Percentiles rank a stretch among this genome's conserved stretches.
phyloP scores from a whole-genome alignment of 2,113 vertebrate genomes.

The Aspidoscelis tigris region DNA sequence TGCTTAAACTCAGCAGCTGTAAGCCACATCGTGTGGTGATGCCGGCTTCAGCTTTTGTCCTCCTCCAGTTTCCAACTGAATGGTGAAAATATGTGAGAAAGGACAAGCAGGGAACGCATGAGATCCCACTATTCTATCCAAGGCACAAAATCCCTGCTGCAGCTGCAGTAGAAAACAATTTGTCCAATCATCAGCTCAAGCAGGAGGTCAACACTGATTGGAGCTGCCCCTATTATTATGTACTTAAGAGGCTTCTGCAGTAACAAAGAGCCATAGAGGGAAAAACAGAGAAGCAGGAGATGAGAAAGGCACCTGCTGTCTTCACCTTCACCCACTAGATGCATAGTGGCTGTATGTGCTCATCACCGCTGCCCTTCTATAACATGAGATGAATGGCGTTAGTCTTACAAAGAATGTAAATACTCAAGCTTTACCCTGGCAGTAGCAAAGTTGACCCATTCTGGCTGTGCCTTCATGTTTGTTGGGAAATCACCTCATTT shows the following conservation, averaged over 20 bases:
- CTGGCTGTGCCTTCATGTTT: too few relatives aligned
- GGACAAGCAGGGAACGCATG: neutral
- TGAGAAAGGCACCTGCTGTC: neutral
- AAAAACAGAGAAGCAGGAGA: neutral
- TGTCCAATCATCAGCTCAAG: conserved; percentile 18
- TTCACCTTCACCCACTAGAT: fast-evolving
- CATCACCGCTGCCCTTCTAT: too few relatives aligned
- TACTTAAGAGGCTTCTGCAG: conserved; percentile 2
- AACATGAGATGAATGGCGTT: too few relatives aligned
- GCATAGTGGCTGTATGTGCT: neutral
- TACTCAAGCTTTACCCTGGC: neutral
- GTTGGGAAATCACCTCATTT: too few relatives aligned
- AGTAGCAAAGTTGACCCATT: neutral
- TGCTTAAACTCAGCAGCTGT: neutral
- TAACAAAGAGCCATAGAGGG: fast-evolving
- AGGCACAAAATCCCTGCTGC: conserved; percentile 30
- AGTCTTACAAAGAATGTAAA: neutral
- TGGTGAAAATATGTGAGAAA: conserved; percentile 7
- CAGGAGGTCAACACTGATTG: conserved; percentile 22
- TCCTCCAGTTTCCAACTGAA: conserved; percentile 10
- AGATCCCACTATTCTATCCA: neutral
- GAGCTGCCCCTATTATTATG: neutral
- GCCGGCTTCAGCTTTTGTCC: conserved; percentile 14
- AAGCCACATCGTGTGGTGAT: neutral
- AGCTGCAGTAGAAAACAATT: conserved; percentile 38